Percentiles rank a stretch among this genome's conserved stretches.
phyloP scores from a whole-genome alignment of 2,888 invertebrate species.

The Aphodius granarius region DNA sequence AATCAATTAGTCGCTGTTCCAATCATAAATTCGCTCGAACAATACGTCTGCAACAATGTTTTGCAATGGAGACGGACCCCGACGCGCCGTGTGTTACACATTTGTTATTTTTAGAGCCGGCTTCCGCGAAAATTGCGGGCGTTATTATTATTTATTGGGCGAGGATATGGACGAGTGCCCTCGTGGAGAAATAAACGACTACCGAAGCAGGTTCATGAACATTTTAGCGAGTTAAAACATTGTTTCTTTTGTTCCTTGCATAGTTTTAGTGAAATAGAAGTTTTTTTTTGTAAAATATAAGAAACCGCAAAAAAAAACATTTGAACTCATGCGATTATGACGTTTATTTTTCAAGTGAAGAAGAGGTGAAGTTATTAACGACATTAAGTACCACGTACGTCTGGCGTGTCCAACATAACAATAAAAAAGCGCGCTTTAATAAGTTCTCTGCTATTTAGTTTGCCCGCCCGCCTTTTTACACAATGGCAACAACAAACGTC shows the following conservation, averaged over 20 bases:
- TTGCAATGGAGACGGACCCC: neutral
- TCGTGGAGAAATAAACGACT: neutral
- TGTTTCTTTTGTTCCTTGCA: too few relatives aligned
- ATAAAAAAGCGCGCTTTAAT: neutral
- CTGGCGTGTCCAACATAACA: neutral
- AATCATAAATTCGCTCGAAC: neutral
- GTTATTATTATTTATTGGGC: neutral
- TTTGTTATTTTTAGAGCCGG: neutral
- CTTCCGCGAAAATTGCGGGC: neutral
- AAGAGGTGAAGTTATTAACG: neutral
- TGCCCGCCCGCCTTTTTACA: neutral
- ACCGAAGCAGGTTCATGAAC: neutral
- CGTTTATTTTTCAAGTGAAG: neutral
- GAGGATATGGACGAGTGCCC: neutral
- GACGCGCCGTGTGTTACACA: neutral
- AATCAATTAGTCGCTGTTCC: neutral
- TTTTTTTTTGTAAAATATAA: too few relatives aligned
- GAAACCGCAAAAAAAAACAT: too few relatives aligned
- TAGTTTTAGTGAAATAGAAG: too few relatives aligned
- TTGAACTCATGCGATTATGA: neutral
- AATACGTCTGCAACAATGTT: neutral
- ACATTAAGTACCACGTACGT: neutral
- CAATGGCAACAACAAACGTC: neutral
- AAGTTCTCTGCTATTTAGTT: neutral
- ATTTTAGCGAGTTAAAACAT: too few relatives aligned